Base-by-base conservation (phyloP, 2,113 vertebrate species). In the Limanda limanda region DNA sequence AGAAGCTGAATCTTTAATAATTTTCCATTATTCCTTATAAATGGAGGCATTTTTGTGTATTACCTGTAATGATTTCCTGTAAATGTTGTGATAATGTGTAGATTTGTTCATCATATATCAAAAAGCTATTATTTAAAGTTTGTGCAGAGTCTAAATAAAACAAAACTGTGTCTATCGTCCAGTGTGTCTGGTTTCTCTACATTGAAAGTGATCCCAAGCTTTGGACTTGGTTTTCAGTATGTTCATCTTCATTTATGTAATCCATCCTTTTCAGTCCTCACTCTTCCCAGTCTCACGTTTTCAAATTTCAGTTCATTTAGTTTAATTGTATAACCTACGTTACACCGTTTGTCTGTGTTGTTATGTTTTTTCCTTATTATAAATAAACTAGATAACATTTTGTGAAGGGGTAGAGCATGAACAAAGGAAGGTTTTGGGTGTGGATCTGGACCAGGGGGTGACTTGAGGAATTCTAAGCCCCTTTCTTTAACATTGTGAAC, bases 191-290 rank as follows among this genome's bases (percentile, higher is more conserved):
- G 48, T 47, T 51, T 62, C 24, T 18, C 63, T 12, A 48, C 62
- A 60, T 42, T 71, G 78, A 74, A 71, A 42, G 60, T 71, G 57
- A 79, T 63, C 58, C 65, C 77, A 15, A 63, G 7, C 57, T 59
- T 59, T 2, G 25, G 25, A 15, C 13, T 37, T 59, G 25, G 17
- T 10, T 37, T 59, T 59, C 20, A 55, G 74, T 74, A 67, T 69
- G 18, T 27, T 76, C 57, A 31, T 48, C 23, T 58, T 40, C 12
- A 14, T 37, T 14, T 76, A 67, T 80, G 60, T 86, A 35, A 76
- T 79, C 11, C 40, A 69, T 6, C 27, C 27, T 6, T 31, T 31
- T 6, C 5, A 7, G 27, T 31, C 27, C 27, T 31, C 27, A 31
- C 27, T 31, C 27, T 31, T 31, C 27, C 5, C 27, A 31, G 5